Evolutionary conservation across 2,797 vertebrate species (phyloP), one percentile per base, ranked within the genome.

Genomic region (Gallinago solitaria): DNA sequence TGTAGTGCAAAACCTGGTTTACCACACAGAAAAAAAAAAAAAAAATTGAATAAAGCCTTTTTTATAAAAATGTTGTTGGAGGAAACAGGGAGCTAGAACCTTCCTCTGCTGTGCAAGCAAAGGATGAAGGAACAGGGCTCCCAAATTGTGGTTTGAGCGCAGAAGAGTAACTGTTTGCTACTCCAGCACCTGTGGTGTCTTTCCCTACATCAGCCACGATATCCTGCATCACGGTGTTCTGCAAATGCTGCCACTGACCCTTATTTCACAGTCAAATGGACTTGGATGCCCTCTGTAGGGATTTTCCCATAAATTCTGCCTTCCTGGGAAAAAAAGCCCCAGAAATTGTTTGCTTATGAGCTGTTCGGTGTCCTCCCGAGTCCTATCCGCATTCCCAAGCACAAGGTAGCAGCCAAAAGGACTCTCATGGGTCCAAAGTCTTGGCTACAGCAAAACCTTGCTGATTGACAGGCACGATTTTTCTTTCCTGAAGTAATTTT

Each of bases 401-500:
- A 33, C 37, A 61, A 3, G 13, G 30, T 47, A 48, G 54, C 16
- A 67, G 27, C 39, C 47, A 53, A n/a, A 75, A 57, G 30, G 19
- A 71, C 24, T 79, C 30, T 83, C 50, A 69, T 4, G 25, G 11
- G 27, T 63, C 47, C 48, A 43, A 91, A 73, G 69, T 43, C 35
- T 69, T 50, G 30, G 21, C n/a, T 76, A 61, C 24, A 71, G 54
- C 32, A 90, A 88, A 95, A 43, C 10, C 30, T 17, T 18, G 30
- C 4, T 80, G 70, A 92, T 13, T 69, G 74, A 65, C 65, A 89
- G 39, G 65, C 28, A 83, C 12, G 92, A 30, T 95, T 94, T 89
- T 95, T 97, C 95, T 95, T 96, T 95, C 61, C 47, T 69, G 56
- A 87, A 51, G 43, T 73, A 33, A 67, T 37, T 95, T 81, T 96